Evolutionary conservation across 2,113 vertebrate species (phyloP).

Genomic region (Sinocyclocheilus anophthalmus): DNA sequence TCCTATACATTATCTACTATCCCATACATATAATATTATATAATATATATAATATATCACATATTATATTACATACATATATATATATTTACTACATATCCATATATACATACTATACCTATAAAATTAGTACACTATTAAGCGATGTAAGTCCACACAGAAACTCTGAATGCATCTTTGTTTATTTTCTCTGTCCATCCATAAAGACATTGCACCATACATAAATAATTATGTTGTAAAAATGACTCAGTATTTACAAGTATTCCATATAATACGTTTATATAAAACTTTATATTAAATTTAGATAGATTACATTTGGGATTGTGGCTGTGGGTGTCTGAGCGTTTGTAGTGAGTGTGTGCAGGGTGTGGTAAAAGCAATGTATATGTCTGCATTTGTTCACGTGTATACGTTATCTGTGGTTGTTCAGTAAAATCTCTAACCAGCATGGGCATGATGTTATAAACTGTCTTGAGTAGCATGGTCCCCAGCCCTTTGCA

Average conservation of each 20-base stretch:
- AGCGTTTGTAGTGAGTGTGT: constrained; percentile 55
- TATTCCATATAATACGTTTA: constrained; percentile 92
- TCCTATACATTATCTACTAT: too few species aligned
- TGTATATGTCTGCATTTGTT: constrained; percentile 37
- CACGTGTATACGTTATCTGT: constrained; percentile 75
- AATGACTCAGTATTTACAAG: constrained; percentile 99
- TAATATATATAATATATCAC: too few species aligned
- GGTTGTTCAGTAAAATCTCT: constrained; percentile 92
- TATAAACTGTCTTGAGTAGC: constrained; percentile 96
- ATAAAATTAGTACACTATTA: neutral
- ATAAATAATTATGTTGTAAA: constrained; percentile 99
- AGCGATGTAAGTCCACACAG: constrained; percentile 64
- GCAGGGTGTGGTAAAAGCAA: constrained; percentile 30
- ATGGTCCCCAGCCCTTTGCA: constrained; percentile 95
- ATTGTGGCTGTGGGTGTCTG: constrained; percentile 63
- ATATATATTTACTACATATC: too few species aligned
- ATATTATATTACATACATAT: too few species aligned
- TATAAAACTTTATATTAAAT: constrained; percentile 99
- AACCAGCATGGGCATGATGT: constrained; percentile 98
- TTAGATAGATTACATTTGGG: constrained; percentile 94
- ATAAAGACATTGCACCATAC: constrained; percentile 98
- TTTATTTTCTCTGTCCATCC: constrained; percentile 78
- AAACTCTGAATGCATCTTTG: constrained; percentile 94
- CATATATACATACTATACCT: too few species aligned
- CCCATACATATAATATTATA: too few species aligned